These are phyloP conservation scores for Boleophthalmus pectinirostris DNA, from an alignment of 2,113 vertebrate species.

Conservation along the genomic window DNA sequence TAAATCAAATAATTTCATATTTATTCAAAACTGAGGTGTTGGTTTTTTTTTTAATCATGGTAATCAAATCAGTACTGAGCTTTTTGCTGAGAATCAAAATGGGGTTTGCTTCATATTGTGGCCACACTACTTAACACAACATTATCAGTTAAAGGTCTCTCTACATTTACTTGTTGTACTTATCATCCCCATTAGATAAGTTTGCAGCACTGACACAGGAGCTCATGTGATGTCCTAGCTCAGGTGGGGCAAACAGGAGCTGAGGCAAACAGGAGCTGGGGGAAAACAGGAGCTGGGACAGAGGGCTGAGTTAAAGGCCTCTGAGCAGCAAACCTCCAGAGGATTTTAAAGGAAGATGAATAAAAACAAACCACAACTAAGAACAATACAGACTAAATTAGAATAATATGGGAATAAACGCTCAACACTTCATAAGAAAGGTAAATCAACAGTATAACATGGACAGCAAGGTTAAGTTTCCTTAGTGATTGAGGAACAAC, in stretches of 20 bases:
- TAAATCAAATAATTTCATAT: neutral
- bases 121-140: neutral
- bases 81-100: neutral
- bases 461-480: neutral
- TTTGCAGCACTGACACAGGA: neutral
- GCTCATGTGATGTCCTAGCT: constrained; percentile 1
- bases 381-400: neutral
- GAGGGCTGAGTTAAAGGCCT: neutral
- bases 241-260: neutral
- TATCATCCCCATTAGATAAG: neutral
- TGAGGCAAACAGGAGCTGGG: neutral
- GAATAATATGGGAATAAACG: neutral
- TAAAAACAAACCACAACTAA: neutral
- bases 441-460: neutral
- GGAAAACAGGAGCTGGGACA: neutral
- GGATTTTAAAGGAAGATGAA: neutral
- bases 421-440: neutral
- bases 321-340: neutral
- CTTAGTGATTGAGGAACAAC: neutral
- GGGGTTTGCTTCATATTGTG: neutral
- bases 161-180: neutral
- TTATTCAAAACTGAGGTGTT: too few species aligned
- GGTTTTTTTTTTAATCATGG: too few species aligned
- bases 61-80: neutral
- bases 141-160: neutral